Evolutionary conservation across 2,888 invertebrate species (phyloP).

Genomic region (Quadriops clusia): DNA sequence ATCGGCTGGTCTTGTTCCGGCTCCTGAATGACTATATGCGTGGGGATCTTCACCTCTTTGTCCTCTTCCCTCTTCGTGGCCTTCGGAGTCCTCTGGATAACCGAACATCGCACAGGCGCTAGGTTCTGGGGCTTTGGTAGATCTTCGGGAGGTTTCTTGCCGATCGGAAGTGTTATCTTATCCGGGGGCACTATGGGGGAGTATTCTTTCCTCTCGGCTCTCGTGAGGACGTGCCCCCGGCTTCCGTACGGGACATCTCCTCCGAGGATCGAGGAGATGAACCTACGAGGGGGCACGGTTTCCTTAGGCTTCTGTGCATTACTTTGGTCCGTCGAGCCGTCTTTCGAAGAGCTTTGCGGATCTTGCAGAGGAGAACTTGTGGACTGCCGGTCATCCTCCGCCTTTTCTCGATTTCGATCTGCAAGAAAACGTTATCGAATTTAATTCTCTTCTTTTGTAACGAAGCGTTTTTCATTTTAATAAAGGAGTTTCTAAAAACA

Average conservation of each 20-base stretch:
- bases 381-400: no score
- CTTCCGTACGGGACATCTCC: slow-evolving; percentile 76
- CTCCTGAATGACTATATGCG: slow-evolving; percentile 33
- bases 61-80: slow-evolving; percentile 29
- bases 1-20: slow-evolving; percentile 80
- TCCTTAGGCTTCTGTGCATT: slow-evolving; percentile 30
- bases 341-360: no score
- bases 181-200: slow-evolving; percentile 46
- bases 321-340: no score
- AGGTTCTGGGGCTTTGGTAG: slow-evolving; percentile 28
- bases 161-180: slow-evolving; percentile 50
- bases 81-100: slow-evolving; percentile 68
- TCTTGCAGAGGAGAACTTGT: no score
- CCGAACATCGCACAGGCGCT: slow-evolving; percentile 56
- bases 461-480: no score
- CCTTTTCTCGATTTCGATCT: no score
- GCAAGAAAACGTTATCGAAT: no score
- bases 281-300: slow-evolving; percentile 45
- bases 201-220: slow-evolving; percentile 72
- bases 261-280: slow-evolving; percentile 69
- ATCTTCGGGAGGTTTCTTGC: slow-evolving; percentile 45
- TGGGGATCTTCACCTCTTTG: slow-evolving; percentile 26
- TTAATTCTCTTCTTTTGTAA: no score
- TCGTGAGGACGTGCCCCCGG: slow-evolving; percentile 63
- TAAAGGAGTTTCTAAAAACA: no score